Evolutionary conservation across 1,140 invertebrate species (phyloP).

Genomic region (Ylistrum balloti): DNA sequence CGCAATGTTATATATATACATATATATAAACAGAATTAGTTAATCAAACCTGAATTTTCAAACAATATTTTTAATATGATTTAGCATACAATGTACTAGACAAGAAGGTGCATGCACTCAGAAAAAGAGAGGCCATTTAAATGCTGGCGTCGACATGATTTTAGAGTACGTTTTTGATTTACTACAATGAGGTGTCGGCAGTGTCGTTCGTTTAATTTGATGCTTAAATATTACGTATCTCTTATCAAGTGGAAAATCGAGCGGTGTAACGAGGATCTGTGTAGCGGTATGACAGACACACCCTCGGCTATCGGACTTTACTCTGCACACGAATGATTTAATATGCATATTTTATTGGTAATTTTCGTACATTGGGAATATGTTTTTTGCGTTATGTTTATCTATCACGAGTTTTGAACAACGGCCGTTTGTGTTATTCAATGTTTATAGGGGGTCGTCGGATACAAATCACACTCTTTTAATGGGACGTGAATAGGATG

Average conservation of each 20-base stretch:
- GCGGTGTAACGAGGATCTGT: neutral
- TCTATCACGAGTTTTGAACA: neutral
- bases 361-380: conserved; percentile 3
- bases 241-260: conserved; percentile 10
- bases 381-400: neutral
- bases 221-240: neutral
- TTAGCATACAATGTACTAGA: no score
- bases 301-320: neutral
- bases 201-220: neutral
- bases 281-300: neutral
- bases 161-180: neutral
- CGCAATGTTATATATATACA: no score
- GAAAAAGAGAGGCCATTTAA: neutral
- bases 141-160: neutral
- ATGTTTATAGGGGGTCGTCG: neutral
- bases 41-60: no score
- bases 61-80: no score
- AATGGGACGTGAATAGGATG: no score
- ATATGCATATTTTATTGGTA: conserved; percentile 16
- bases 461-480: no score
- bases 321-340: neutral
- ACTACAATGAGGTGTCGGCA: neutral
- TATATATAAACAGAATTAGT: no score
- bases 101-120: no score
- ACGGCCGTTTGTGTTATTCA: neutral